Percentiles rank a stretch among this genome's conserved stretches.
phyloP scores from a whole-genome alignment of 2,888 invertebrate genomes.

The Spilosoma lubricipeda region DNA sequence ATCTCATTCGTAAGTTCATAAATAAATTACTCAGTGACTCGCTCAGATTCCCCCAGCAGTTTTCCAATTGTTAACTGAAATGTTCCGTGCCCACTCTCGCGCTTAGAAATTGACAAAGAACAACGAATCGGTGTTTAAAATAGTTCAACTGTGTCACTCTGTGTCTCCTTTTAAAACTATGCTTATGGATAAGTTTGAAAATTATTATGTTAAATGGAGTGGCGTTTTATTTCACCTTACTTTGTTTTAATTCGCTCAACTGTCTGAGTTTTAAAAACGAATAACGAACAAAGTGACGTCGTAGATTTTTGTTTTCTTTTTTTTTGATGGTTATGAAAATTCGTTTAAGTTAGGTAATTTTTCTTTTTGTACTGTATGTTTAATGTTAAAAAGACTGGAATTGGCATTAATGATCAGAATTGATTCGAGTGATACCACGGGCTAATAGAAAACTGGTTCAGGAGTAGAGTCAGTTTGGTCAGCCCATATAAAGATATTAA shows the following conservation, averaged over 20 bases:
- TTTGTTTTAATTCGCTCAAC: conserved; percentile 28
- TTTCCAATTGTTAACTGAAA: conserved; percentile 47
- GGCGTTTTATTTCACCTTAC: conserved; percentile 8
- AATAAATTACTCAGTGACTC: conserved; percentile 50
- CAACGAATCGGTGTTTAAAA: conserved; percentile 39
- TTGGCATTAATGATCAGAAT: too few relatives aligned
- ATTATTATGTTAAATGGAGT: conserved; percentile 32
- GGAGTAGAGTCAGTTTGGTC: too few relatives aligned
- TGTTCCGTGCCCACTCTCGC: conserved; percentile 39
- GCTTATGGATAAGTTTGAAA: conserved; percentile 36
- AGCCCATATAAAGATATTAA: too few relatives aligned
- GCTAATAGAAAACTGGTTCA: too few relatives aligned
- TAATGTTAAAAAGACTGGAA: too few relatives aligned
- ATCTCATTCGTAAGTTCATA: conserved; percentile 55
- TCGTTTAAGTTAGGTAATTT: background rate
- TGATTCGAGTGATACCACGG: too few relatives aligned
- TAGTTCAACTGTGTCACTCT: conserved; percentile 34
- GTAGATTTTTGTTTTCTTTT: conserved; percentile 11
- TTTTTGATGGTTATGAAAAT: too few relatives aligned
- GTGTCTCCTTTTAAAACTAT: conserved; percentile 31
- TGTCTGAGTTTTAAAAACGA: conserved; percentile 4
- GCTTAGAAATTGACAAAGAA: conserved; percentile 45
- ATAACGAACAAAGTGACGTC: conserved; percentile 30
- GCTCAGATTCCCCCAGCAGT: conserved; percentile 40
- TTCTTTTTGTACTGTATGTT: background rate